Evolutionary conservation across 2,113 vertebrate genomes (phyloP).

Genomic region (Thymallus thymallus): DNA sequence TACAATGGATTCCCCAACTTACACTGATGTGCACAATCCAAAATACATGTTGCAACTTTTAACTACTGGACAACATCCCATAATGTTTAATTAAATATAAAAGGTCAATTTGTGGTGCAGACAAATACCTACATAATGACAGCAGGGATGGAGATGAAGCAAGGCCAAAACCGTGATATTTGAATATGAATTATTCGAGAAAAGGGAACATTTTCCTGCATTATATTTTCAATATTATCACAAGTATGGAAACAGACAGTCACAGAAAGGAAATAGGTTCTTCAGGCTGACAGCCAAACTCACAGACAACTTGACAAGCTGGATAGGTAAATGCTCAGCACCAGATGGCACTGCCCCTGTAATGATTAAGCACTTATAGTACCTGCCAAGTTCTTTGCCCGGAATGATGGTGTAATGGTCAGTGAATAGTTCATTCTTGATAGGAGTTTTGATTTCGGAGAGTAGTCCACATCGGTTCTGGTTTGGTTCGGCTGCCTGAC

Average conservation of each 20-base stretch:
- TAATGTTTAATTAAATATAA: background rate
- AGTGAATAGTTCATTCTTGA: slow-evolving; percentile 62
- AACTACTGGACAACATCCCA: background rate
- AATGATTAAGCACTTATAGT: background rate
- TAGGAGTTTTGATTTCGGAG: slow-evolving; percentile 57
- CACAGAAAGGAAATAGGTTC: background rate
- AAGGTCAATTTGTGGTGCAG: background rate
- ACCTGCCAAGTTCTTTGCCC: slow-evolving; percentile 71
- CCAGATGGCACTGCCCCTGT: background rate
- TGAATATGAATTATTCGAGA: background rate
- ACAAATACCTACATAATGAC: background rate
- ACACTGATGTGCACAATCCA: too few relatives aligned
- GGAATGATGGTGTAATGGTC: slow-evolving; percentile 71
- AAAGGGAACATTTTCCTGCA: background rate
- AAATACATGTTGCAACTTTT: background rate
- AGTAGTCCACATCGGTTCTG: slow-evolving; percentile 61
- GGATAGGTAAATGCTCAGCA: background rate
- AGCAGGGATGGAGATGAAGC: background rate
- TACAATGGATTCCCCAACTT: background rate
- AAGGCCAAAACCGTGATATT: background rate
- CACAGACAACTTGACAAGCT: background rate
- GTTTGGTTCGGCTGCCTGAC: slow-evolving; percentile 39
- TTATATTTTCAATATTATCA: background rate
- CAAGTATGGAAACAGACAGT: background rate
- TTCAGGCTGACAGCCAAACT: background rate